Evolutionary conservation across 2,113 vertebrate species (phyloP), one percentile per base, ranked within the genome.

Genomic region (Tachuris rubrigastra): DNA sequence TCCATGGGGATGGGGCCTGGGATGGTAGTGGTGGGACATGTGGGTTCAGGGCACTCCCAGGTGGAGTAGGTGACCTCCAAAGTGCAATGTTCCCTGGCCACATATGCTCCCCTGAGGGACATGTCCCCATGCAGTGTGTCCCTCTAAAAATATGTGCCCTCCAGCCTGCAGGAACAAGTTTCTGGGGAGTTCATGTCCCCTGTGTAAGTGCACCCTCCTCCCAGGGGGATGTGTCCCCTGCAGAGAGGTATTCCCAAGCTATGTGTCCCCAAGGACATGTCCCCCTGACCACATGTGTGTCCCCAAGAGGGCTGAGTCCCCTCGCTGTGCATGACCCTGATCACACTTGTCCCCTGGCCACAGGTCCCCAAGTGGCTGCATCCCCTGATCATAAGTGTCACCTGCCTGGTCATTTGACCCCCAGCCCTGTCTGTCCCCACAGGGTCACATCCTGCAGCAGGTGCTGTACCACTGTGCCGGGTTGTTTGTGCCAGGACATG

Each of bases 1-100:
- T 21, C 19, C 8, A 0, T 2, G 30, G 58, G 39, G 63, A 67
- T 1, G 10, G 63, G 55, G 21, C 2, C 13, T 0, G 3, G 47
- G 14, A 15, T 5, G 21, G 12, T 10, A 23, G 12, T 7, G 6
- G 13, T 14, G n/a, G 4, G 33, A 69, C 18, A 11, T 4, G 5
- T 14, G 52, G 12, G 24, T 60, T 15, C 55, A 46, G 31, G 13
- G 23, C n/a, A 80, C 42, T 25, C 20, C 56, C 23, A 52, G 27
- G 8, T 7, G 42, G 8, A 2, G 23, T 25, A 5, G 19, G 68
- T 69, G 77, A 14, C 35, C 7, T 31, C 28, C 33, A 21, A 17
- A 20, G 41, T 0, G 1, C 22, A 35, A 16, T 22, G 47, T 55
- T 10, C 74, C 39, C 39, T 2, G 15, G 60, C 30, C 37, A 33